Evolutionary conservation across 2,797 vertebrate species (phyloP), one percentile per base, ranked within the genome.

Genomic region (Craterocephalus amniculus): DNA sequence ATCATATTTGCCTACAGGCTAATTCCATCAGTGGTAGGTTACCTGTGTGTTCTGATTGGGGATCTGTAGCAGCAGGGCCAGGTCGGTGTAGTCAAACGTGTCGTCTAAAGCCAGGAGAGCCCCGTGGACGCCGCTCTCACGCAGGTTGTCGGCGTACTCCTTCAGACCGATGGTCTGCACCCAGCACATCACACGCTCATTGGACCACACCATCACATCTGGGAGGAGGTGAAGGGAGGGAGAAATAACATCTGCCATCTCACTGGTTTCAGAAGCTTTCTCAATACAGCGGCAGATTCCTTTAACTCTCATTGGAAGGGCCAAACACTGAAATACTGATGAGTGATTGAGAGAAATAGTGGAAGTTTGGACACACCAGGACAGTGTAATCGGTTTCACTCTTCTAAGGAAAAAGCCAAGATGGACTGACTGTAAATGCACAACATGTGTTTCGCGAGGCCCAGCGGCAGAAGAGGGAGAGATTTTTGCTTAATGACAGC

Each of bases 181-280:
- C 96, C 96, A 98, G 88, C 95, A 96, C 96, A 97, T 97, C 80
- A 97, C 96, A 0, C 96, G 93, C 84, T 98, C 96, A 7, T 98
- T 98, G 76, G 96, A 97, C 96, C 96, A 97, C 60, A 97, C 96
- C 96, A 98, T 96, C 89, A 98, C 96, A 79, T 97, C 96, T 97
- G 89, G 40, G 34, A 7, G 29, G 40, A 7, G 36, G 68, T 32
- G 48, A 65, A 43, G 26, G 13, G 20, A 52, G 40, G 60, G 4
- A 62, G 52, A 34, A 32, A 55, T 65, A 27, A 26, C 58, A 64
- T 56, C 68, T 58, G 63, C 67, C 68, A 1, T 24, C 40, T 43
- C 4, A 0, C 56, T 54, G 40, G 59, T 79, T 74, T 76, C 32
- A 76, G 24, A 58, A 59, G 49, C 29, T 85, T 74, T 70, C 54